Evolutionary conservation across 2,888 invertebrate species (phyloP), one percentile per base, ranked within the genome.

Genomic region (Torymus auratus): DNA sequence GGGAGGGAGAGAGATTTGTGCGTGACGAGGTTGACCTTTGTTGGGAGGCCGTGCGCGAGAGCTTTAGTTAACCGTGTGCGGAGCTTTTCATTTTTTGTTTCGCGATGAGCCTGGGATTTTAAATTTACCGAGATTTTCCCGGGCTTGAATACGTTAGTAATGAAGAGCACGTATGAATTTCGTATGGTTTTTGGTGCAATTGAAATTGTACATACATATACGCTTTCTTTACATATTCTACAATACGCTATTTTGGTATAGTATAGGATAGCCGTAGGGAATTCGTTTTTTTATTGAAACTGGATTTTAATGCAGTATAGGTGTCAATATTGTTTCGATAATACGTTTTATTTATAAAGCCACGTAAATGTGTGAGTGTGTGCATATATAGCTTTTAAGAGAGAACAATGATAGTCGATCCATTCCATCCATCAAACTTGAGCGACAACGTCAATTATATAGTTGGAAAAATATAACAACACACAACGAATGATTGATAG

Each of bases 11-110:
- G n/a, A n/a, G 71, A 69, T 74, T 74, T 74, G 52, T 53, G 53
- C 23, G 67, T 78, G 73, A 80, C 71, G 75, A 15, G 62, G 74
- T 78, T 72, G 68, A 77, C 72, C 67, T 71, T 64, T 60, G 70
- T 74, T 78, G 56, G 64, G 28, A 72, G 20, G 2, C n/a, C n/a
- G 20, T 2, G 20, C 20, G 20, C 20, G 20, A 20, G 73, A 55
- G 69, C 62, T 55, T 10, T 15, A 15, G 23, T 23, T 52, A 64
- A 28, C n/a, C 14, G 64, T 64, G 41, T 41, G 41, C 41, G 41
- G 41, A 41, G 41, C 41, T 41, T 41, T 41, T 41, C 7, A 7
- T 1, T 7, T 41, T 41, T 41, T 10, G 41, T 41, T 41, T 41
- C 7, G 41, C 41, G 5, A 41, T 41, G 41, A 41, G 41, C 41